Base-by-base conservation (phyloP, 2,113 vertebrate species). In the Taurulus bubalis region DNA sequence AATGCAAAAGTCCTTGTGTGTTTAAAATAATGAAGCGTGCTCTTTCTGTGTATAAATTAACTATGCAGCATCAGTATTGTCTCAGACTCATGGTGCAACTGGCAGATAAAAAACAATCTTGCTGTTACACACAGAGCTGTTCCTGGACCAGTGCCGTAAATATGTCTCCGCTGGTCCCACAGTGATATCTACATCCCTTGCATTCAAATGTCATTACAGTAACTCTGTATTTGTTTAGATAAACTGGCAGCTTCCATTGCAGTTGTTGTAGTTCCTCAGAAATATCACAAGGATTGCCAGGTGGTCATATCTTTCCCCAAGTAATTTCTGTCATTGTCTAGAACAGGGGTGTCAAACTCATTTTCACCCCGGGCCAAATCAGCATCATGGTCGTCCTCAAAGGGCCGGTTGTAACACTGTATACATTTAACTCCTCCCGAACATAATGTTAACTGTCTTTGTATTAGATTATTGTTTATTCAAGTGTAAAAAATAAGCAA, bases 11-110 rank as follows among this genome's bases (percentile, higher is more conserved):
- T 84, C 65, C 59, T 32, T 79, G 74, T 82, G 82, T 77, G 68
- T 45, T 73, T 75, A n/a, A 73, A 79, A 49, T 72, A 75, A 83
- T 77, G 34, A 24, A 71, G 70, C 63, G 72, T 62, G 69, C 78
- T 59, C 62, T 70, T 65, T 79, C 65, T 80, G 80, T 85, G 71
- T 68, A 6, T 77, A 49, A 88, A 87, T 89, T 73, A 85, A 87
- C 89, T 85, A 82, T 60, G 71, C 49, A 1, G 28, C 65, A 62
- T 68, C 73, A 84, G 85, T 42, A 68, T 87, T 84, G 75, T 72
- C 77, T 68, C 36, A 45, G 82, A 75, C 56, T 82, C 18, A 0
- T 66, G 42, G 60, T 77, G 72, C 67, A 70, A 75, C 82, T 88
- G 83, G 71, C 62, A 73, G 30, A 58, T 66, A 71, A 62, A 80